Conservation (phyloP, 2,113 vertebrate species). For the Cephalopterus ornatus region DNA sequence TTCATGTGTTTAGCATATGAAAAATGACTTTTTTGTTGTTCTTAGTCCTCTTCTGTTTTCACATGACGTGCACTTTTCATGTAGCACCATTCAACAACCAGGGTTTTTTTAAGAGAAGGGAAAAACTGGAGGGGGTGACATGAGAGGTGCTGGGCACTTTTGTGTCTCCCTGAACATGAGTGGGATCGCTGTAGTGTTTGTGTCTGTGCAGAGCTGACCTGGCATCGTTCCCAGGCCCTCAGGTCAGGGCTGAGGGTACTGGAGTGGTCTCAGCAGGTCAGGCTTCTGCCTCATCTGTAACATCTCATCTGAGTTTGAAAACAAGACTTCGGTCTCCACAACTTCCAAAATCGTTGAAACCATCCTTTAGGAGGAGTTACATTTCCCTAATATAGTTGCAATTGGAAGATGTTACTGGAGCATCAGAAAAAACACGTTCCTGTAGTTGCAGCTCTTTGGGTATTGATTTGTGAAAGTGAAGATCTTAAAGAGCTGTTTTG, state of each 20-base stretch:
- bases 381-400: background rate
- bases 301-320: background rate
- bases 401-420: background rate
- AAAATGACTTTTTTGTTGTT: background rate
- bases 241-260: background rate
- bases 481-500: background rate
- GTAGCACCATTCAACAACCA: too few relatives aligned
- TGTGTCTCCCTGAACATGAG: background rate
- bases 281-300: background rate
- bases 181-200: fast-evolving
- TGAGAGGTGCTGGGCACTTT: background rate
- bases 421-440: background rate
- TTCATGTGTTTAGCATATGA: background rate
- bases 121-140: background rate
- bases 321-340: background rate
- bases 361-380: background rate
- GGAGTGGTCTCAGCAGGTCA: background rate
- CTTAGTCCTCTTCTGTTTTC: background rate
- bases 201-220: background rate
- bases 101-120: background rate
- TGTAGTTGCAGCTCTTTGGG: background rate
- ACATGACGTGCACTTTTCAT: fast-evolving
- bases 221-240: too few relatives aligned
- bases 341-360: background rate
- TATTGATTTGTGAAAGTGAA: background rate